Percentiles rank a stretch among this genome's conserved stretches.
phyloP scores from a whole-genome alignment of 1,140 invertebrate species.

The Prorops nasuta region DNA sequence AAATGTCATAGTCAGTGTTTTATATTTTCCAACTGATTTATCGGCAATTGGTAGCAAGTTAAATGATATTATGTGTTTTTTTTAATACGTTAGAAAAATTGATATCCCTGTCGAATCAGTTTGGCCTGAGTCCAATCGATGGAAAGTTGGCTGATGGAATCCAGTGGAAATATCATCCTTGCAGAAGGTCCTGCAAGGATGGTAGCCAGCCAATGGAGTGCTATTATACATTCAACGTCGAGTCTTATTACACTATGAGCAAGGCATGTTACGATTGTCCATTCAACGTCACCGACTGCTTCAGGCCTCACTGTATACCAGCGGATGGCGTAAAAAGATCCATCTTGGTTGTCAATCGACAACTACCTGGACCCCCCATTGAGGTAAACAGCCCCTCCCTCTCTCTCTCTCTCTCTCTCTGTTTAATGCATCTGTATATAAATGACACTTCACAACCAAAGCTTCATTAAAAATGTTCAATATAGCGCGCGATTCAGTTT shows the following conservation, averaged over 20 bases:
- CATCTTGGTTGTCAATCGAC: conserved; percentile 78
- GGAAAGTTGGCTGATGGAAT: conserved; percentile 14
- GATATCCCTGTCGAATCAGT: conserved; percentile 8
- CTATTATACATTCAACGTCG: conserved; percentile 69
- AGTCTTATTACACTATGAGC: conserved; percentile 80
- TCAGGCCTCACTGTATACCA: conserved; percentile 74
- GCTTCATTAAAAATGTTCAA: no score
- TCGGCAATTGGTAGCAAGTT: no score
- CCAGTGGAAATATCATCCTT: conserved; percentile 46
- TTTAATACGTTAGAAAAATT: no score
- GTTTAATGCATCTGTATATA: background rate
- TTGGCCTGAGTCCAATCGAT: conserved; percentile 9
- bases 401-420: background rate
- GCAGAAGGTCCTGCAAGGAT: conserved; percentile 57
- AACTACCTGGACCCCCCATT: conserved; percentile 82
- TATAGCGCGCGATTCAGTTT: no score
- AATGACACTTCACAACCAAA: no score
- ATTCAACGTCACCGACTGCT: conserved; percentile 72
- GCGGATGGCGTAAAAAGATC: conserved; percentile 75
- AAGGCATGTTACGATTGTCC: conserved; percentile 88
- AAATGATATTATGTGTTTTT: no score
- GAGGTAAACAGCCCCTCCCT: conserved; percentile 59
- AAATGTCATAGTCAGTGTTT: no score
- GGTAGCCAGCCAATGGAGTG: conserved; percentile 64
- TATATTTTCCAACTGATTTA: no score